Evolutionary conservation across 1,140 invertebrate genomes (phyloP), one percentile per base, ranked within the genome.

Genomic region (Cotesia chilonis): DNA sequence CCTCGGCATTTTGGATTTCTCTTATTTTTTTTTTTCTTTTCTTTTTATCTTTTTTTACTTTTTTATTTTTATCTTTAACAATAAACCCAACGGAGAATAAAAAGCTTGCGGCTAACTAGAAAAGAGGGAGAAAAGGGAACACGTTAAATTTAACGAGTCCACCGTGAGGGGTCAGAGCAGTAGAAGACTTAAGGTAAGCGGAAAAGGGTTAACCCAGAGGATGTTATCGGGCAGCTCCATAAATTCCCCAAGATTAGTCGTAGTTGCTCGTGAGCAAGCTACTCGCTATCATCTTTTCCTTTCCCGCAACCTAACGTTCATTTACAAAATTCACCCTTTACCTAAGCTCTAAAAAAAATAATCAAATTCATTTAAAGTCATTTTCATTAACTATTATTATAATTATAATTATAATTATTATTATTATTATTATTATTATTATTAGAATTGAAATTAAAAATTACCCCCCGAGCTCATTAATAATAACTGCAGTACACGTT

Each of bases 201-300:
- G 77, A 78, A 81, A 75, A 76, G 78, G 79, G 74, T 72, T 75
- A 75, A 72, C 70, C 74, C 71, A 70, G 38, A 75, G 75, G 79
- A 81, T 80, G 78, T 80, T 81, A 81, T 81, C 78, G 73, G 77
- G 71, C 68, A 61, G 77, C 78, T 79, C 75, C 77, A 81, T 81
- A 81, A 81, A 81, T 81, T 80, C 74, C 68, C 71, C 74, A 79
- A 81, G 79, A 81, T 81, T 81, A 81, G 78, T 79, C 75, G 68
- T 59, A 17, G 36, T 59, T 67, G 54, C 61, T 65, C 54, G 66
- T 63, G 47, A 12, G 69, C 28, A 71, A 37, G 20, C 52, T 17
- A 61, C 64, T 28, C 35, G 64, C 74, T 59, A 63, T 63, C 68
- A n/a, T 72, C 28, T 68, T 65, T 41, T 59, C 28, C 54, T 55